Evolutionary conservation across 2,113 vertebrate species (phyloP), one percentile per base, ranked within the genome.

Genomic region (Chionis minor): DNA sequence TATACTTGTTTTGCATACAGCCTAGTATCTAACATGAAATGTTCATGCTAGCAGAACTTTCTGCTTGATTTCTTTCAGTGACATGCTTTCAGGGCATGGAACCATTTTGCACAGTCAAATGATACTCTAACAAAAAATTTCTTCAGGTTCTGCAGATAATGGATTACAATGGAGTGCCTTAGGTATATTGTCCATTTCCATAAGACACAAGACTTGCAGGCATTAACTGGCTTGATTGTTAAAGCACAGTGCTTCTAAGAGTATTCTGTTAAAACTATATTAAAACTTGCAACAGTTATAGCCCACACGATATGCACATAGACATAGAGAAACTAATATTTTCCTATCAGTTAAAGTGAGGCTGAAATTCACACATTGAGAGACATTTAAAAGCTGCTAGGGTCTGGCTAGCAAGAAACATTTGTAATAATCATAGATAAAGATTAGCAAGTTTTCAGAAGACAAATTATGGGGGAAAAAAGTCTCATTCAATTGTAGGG

Each of bases 131-230:
- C 16, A 90, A 96, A 91, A 40, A 52, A 38, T 24, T 81, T 82
- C 38, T 96, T 86, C 88, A 77, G 62, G 55, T 97, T 86, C 81
- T 82, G 45, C 49, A 83, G 78, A 92, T 83, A 95, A 92, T 66
- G 58, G 40, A 81, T 95, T 83, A 88, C 59, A 92, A 52, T 2
- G 14, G 13, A 81, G 14, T 47, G 61, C 86, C 80, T 84, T 30
- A 72, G 65, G 81, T 85, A 33, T 56, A 44, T 90, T 90, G 75
- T 45, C 44, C 11, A 26, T 92, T 96, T 93, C 72, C 67, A 63
- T 74, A 93, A 88, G 81, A 75, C 20, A 38, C 16, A 52, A 55
- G 63, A 78, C 38, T 78, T 44, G 18, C 20, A 94, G 84, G 10
- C 67, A 93, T 85, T 61, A 88, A 62, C 28, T 66, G 32, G 14